A percentile compares a stretch with the other conserved stretches of the same genome.
Conservation (phyloP, 1,140 invertebrate genomes). For the fruit fly (Drosophila melanogaster) region DNA sequence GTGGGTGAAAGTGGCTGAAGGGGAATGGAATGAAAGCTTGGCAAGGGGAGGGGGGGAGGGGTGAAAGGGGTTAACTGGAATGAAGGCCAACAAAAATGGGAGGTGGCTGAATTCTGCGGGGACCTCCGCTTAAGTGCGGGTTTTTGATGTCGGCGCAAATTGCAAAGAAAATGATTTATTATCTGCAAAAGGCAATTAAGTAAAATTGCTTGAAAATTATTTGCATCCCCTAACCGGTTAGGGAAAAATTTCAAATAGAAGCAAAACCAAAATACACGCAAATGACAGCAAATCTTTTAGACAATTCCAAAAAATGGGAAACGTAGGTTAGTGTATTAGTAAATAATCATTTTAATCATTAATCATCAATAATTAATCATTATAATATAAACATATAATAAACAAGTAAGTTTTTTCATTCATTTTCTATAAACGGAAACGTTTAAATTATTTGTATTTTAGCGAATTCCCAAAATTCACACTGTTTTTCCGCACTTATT, state of each 20-base stretch:
- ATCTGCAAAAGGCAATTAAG: conserved; percentile 78
- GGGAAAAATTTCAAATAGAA: conserved; percentile 7
- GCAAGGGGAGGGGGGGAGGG: not conserved
- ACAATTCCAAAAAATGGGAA: not conserved
- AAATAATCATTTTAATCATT: no score
- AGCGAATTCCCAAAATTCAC: no score
- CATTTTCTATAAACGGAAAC: no score
- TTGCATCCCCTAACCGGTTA: conserved; percentile 15
- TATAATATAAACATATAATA: no score
- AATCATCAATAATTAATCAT: no score
- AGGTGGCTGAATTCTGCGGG: conserved; percentile 25
- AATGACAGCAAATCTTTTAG: conserved; percentile 22
- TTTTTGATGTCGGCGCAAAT: conserved; percentile 62
- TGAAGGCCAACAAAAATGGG: conserved; percentile 1
- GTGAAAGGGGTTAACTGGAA: not conserved
- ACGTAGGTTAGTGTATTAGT: not conserved
- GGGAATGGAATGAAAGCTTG: no score
- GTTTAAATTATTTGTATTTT: no score
- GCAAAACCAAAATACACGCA: conserved; percentile 28
- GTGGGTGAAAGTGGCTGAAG: not conserved
- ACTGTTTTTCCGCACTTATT: no score
- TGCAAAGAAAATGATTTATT: conserved; percentile 77
- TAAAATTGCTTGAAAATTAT: conserved; percentile 77
- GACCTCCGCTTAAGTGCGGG: conserved; percentile 51
- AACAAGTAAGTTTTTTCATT: no score